Evolutionary conservation across 2,797 vertebrate genomes (phyloP).

Genomic region (Nothura maculosa): DNA sequence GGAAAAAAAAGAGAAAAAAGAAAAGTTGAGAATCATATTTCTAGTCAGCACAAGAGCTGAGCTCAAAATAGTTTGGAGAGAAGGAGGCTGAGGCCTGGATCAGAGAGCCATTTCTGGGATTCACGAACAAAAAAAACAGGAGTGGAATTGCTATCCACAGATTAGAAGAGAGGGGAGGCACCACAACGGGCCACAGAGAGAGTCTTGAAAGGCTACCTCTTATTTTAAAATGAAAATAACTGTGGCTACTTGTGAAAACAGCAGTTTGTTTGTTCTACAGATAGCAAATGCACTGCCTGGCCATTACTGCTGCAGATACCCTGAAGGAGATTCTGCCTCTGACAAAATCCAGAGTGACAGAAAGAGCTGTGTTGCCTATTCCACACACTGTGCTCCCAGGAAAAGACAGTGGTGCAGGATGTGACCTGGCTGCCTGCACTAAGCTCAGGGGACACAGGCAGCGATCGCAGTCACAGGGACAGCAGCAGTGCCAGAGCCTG

Average conservation of each 20-base stretch:
- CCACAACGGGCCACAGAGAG: fast-evolving
- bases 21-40: not conserved
- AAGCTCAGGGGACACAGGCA: not conserved
- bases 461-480: not conserved
- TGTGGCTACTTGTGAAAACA: not conserved
- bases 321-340: not conserved
- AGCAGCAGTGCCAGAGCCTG: not conserved
- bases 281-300: fast-evolving
- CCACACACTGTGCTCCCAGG: not conserved
- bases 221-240: not conserved
- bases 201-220: not conserved
- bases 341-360: not conserved
- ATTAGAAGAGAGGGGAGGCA: not conserved
- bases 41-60: not conserved
- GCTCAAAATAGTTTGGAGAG: not conserved
- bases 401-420: not conserved
- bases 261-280: not conserved
- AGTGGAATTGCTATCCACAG: not conserved
- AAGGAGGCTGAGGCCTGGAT: not conserved
- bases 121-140: not conserved
- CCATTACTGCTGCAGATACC: not conserved
- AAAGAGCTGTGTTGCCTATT: not conserved
- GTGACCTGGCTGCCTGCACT: not conserved
- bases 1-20: not conserved
- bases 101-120: not conserved